Conservation (phyloP, 2,888 invertebrate species). For the Amphimallon solstitiale region DNA sequence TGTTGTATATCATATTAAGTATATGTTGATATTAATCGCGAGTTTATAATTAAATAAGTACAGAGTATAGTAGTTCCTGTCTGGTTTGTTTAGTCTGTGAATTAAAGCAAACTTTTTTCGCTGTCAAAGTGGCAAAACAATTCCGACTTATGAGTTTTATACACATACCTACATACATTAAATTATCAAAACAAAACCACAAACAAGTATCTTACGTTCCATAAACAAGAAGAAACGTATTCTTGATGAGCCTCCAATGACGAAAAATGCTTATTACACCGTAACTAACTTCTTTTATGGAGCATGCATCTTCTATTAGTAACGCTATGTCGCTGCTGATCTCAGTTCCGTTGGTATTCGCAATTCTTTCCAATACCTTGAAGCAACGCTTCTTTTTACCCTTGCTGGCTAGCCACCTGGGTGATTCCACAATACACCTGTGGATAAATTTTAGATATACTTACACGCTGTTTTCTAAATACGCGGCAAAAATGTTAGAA, state of each 20-base stretch:
- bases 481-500: too few relatives aligned
- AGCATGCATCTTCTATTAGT: constrained; percentile 2
- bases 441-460: neutral
- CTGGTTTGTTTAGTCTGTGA: too few relatives aligned
- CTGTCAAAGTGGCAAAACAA: too few relatives aligned
- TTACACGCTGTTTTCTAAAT: too few relatives aligned
- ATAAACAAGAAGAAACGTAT: constrained; percentile 66
- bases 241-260: constrained; percentile 66
- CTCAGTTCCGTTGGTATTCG: constrained; percentile 65
- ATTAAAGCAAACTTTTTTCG: too few relatives aligned
- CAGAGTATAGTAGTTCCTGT: too few relatives aligned
- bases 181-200: too few relatives aligned
- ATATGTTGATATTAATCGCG: too few relatives aligned
- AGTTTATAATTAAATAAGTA: too few relatives aligned
- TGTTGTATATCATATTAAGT: too few relatives aligned
- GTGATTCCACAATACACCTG: constrained; percentile 68
- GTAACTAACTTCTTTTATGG: constrained; percentile 61
- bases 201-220: constrained; percentile 71
- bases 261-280: constrained; percentile 69
- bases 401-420: constrained; percentile 71
- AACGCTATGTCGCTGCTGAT: constrained; percentile 61
- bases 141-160: too few relatives aligned
- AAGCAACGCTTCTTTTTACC: constrained; percentile 65
- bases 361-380: constrained; percentile 66
- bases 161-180: too few relatives aligned